Base-by-base conservation (phyloP, 2,888 invertebrate genomes). In the Elaeidobius kamerunicus region DNA sequence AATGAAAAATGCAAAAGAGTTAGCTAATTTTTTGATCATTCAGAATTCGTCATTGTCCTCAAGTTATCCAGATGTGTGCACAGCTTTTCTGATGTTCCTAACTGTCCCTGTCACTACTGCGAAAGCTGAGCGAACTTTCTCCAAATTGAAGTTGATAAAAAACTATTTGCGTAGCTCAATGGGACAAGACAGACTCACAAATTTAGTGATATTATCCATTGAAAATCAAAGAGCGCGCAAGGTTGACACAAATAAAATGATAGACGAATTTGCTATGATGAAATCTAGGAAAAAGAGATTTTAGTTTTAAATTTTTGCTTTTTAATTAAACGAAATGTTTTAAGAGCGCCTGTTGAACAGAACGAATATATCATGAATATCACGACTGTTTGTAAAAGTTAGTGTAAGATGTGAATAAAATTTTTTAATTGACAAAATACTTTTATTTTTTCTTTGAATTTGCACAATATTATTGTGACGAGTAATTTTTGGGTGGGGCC, bases 51-150 rank as follows among this genome's bases (percentile, higher is more conserved):
- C 30, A 3, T n/a, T 12, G 3, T 7, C 12, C 30, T 30, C 30
- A 30, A 30, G 12, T 30, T 30, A n/a, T 30, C 30, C 23, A 4
- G 23, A 23, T 23, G 23, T 23, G 23, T 23, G 23, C 23, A 16
- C 39, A n/a, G 39, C 39, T 12, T 18, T 19, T 18, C n/a, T 20
- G 5, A 20, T 48, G 5, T 51, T 45, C 18, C 14, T 39, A 12
- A 42, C 35, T 1, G 1, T 50, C 1, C 36, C 50, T 16, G 32
- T 27, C 14, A 36, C 43, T 17, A 28, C 42, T 5, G 49, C 43
- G 4, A 20, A 28, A 7, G 42, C 41, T 12, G 50, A 50, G 18
- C 32, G 41, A 35, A 35, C 43, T 9, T 50, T 43, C 35, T 34
- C 34, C 14, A 50, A 30, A 5, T 18, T 43, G n/a, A 43, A 42